Conservation (phyloP, 2,888 invertebrate species). For the Calameuta pallipes region DNA sequence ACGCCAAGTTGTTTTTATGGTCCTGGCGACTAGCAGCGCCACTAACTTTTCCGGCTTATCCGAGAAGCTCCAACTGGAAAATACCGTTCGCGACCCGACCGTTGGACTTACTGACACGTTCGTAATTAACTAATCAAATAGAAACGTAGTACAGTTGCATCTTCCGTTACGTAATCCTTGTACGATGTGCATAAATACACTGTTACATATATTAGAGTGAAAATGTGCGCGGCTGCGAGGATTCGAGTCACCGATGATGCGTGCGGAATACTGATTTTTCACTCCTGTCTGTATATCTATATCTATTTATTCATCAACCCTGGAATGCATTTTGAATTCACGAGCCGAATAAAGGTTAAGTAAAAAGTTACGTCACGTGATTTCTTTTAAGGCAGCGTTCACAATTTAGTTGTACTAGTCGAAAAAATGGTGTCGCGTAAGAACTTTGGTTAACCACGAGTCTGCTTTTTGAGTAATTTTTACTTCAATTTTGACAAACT, state of each 20-base stretch:
- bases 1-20: background rate
- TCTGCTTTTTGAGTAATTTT: too few relatives aligned
- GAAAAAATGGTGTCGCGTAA: too few relatives aligned
- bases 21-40: background rate
- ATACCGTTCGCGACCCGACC: background rate
- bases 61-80: background rate
- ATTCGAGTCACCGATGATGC: background rate
- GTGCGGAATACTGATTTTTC: background rate
- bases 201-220: background rate
- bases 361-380: background rate
- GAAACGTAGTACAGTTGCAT: background rate
- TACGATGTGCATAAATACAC: background rate
- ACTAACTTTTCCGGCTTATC: background rate
- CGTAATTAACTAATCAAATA: background rate
- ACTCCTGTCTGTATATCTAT: background rate
- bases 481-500: too few relatives aligned
- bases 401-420: too few relatives aligned
- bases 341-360: background rate
- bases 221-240: background rate
- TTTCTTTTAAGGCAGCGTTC: too few relatives aligned
- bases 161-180: background rate
- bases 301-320: background rate
- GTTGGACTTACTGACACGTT: background rate
- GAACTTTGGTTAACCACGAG: too few relatives aligned
- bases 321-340: background rate